Conservation (phyloP, 1,140 invertebrate genomes). For the Drosophila orena region DNA sequence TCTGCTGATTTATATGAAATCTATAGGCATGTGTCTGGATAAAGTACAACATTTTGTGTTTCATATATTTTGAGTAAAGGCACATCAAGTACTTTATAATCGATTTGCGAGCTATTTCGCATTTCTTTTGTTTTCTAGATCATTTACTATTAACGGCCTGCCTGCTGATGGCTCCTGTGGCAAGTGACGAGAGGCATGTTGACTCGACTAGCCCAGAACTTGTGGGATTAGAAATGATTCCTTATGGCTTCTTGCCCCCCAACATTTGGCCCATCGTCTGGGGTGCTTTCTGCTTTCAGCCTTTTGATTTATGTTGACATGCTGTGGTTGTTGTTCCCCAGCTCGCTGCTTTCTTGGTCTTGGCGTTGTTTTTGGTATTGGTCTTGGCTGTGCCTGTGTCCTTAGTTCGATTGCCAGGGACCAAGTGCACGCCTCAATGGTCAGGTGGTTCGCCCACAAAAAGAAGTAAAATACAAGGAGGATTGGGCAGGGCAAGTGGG, state of each 20-base stretch:
- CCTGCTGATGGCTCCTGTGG: conserved; percentile 66
- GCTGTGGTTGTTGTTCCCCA: conserved; percentile 56
- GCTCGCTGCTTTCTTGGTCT: conserved; percentile 28
- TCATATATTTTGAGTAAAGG: background rate
- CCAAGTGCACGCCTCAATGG: conserved; percentile 76
- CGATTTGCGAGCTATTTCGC: background rate
- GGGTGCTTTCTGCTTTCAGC: conserved; percentile 56
- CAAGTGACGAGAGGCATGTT: conserved; percentile 37
- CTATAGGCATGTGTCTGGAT: too few species aligned
- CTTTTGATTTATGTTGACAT: conserved; percentile 84
- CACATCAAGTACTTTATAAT: conserved; percentile 3
- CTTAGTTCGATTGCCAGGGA: conserved; percentile 64
- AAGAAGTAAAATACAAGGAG: background rate
- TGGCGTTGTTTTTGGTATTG: conserved; percentile 33
- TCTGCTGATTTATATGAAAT: too few species aligned
- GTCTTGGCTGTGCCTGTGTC: conserved; percentile 36
- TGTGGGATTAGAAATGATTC: conserved; percentile 82
- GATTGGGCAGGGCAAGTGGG: background rate
- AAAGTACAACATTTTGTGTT: background rate
- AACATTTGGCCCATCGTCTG: conserved; percentile 32
- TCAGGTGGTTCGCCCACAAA: conserved; percentile 69
- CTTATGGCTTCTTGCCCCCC: conserved; percentile 59
- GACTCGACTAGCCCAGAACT: conserved; percentile 58
- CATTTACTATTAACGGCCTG: conserved; percentile 56
- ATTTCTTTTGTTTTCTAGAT: conserved; percentile 24